Evolutionary conservation across 2,113 vertebrate genomes (phyloP).

Genomic region (Pogona vitticeps): DNA sequence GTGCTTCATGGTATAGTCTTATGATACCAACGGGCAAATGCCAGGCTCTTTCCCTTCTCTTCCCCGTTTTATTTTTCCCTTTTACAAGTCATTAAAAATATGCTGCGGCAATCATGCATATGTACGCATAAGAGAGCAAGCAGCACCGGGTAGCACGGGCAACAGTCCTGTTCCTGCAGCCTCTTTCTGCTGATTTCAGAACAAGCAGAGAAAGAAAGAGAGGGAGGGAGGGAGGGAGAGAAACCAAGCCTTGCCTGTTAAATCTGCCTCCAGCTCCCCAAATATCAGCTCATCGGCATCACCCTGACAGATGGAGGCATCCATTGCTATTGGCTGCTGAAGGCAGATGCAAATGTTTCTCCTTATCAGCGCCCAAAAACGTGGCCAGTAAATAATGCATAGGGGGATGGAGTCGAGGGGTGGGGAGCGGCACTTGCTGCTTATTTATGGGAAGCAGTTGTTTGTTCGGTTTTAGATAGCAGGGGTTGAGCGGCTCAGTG

Average conservation of each 20-base stretch:
- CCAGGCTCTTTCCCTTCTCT: background rate
- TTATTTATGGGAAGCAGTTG: background rate
- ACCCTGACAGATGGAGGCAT: slow-evolving; percentile 6
- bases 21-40: background rate
- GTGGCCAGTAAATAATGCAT: slow-evolving; percentile 7
- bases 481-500: background rate
- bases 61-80: background rate
- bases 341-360: slow-evolving; percentile 1
- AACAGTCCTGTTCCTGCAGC: background rate
- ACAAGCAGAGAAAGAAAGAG: background rate
- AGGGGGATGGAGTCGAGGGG: background rate
- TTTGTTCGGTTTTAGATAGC: slow-evolving; percentile 3
- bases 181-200: background rate
- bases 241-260: too few relatives aligned
- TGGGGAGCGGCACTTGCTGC: background rate
- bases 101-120: too few relatives aligned
- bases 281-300: background rate
- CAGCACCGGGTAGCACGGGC: background rate
- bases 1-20: background rate
- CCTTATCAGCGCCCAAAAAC: slow-evolving; percentile 26
- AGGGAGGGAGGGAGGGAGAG: too few relatives aligned
- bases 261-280: background rate
- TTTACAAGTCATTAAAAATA: background rate
- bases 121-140: background rate
- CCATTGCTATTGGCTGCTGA: slow-evolving; percentile 9